Base-by-base conservation (phyloP, 2,888 invertebrate species). In the Cataglyphis albicans region DNA sequence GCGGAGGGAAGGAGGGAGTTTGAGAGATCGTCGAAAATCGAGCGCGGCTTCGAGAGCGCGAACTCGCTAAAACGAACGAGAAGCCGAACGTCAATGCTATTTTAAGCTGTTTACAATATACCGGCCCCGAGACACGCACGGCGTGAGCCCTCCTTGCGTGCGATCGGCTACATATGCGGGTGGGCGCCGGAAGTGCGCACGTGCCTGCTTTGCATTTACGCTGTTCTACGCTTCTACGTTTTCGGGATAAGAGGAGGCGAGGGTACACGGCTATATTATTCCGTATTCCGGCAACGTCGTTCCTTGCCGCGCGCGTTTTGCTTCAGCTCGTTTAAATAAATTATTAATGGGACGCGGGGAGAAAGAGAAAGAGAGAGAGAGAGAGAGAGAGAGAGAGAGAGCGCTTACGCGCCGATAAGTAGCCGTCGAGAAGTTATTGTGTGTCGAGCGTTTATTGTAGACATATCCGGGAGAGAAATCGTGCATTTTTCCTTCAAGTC, bases 101-200 rank as follows among this genome's bases (percentile, higher is more conserved):
- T 80, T 80, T 80, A 70, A 80, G 78, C 70, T 70, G 78, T 80
- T 80, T 80, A 80, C 70, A 80, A 80, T 80, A 80, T 80, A 59
- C 70, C 2, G 29, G 59, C 35, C 70, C 4, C 7, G 70, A 70
- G 59, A 70, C 70, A 32, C 70, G 25, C 52, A 3, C 12, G 15
- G 7, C 9, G 32, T 44, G 12, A 7, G 44, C 44, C 44, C 68
- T 64, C 21, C 38, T 38, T 21, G 64, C 21, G 64, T n/a, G 59
- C 68, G 67, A 52, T 18, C 29, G 29, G 35, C 35, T 44, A 41
- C 52, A 32, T 52, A 68, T 68, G 68, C 68, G 68, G 68, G 68
- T 32, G 38, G 38, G 64, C 52, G 68, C 78, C 78, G 78, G 78
- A 80, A 80, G 78, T 70, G 78, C 59, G 78, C 70, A 80, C 78